A percentile compares a stretch with the other conserved stretches of the same genome.
These are phyloP conservation scores for Coremacera marginata DNA, from an alignment of 2,888 invertebrate genomes.

Conservation along the genomic window DNA sequence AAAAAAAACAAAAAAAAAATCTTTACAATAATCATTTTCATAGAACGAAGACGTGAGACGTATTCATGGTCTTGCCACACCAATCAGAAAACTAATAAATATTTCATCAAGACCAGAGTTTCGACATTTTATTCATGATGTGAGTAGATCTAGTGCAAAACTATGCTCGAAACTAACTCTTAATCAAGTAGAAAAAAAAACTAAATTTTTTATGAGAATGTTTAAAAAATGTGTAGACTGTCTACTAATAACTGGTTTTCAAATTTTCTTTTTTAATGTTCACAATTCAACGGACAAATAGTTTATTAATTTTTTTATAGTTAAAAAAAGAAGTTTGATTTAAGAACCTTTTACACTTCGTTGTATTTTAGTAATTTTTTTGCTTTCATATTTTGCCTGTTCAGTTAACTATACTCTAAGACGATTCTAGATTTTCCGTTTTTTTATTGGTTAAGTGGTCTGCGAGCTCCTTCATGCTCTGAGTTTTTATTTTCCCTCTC, in stretches of 20 bases:
- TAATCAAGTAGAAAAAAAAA: constrained; percentile 26
- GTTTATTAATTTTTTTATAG: not conserved
- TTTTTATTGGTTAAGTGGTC: too few species aligned
- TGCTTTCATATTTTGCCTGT: too few species aligned
- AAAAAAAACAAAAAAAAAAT: constrained; percentile 40
- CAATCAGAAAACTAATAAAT: constrained; percentile 70
- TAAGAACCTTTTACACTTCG: not conserved
- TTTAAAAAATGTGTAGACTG: constrained; percentile 10
- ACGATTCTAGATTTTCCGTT: too few species aligned
- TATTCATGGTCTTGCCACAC: constrained; percentile 70
- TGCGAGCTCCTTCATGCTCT: too few species aligned
- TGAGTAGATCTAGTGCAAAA: constrained; percentile 65
- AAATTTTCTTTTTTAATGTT: not conserved
- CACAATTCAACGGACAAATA: not conserved
- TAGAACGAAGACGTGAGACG: constrained; percentile 70
- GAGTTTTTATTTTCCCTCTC: too few species aligned
- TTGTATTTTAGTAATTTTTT: too few species aligned
- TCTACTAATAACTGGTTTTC: constrained; percentile 6
- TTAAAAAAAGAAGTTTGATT: not conserved
- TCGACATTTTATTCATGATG: constrained; percentile 70
- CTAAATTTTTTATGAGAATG: constrained; percentile 27
- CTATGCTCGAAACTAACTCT: constrained; percentile 25
- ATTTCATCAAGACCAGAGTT: constrained; percentile 70
- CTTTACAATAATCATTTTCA: constrained; percentile 60
- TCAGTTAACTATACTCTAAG: too few species aligned